phyloP scores from a whole-genome alignment of 2,888 invertebrate species.

The Nomada fabriciana region DNA sequence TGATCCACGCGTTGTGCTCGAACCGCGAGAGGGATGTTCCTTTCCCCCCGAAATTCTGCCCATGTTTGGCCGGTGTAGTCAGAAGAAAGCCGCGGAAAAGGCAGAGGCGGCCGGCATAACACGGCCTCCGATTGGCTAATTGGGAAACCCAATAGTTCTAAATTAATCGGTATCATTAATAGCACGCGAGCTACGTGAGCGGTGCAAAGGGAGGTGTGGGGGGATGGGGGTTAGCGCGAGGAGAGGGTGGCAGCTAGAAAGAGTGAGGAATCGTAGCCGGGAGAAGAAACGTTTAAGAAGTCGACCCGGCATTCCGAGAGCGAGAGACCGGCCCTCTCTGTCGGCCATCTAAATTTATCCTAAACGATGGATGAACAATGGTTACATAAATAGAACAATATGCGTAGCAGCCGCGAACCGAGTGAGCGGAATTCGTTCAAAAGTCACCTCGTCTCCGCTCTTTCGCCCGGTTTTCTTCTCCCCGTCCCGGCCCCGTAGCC shows the following conservation, averaged over 20 bases:
- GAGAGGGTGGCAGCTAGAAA: constrained; percentile 71
- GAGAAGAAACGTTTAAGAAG: constrained; percentile 82
- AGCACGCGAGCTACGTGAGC: constrained; percentile 71
- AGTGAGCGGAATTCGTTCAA: constrained; percentile 79
- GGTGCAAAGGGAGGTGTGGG: constrained; percentile 39
- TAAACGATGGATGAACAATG: constrained; percentile 84
- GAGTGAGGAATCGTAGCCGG: constrained; percentile 70
- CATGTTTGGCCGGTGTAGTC: constrained; percentile 64
- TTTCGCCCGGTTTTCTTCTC: constrained; percentile 52
- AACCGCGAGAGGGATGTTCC: constrained; percentile 18
- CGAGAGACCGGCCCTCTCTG: constrained; percentile 67
- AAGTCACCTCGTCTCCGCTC: constrained; percentile 77
- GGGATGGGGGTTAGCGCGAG: constrained; percentile 39
- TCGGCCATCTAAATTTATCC: constrained; percentile 82
- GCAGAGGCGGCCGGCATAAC: constrained; percentile 61
- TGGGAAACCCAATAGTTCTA: constrained; percentile 85
- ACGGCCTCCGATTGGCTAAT: constrained; percentile 82
- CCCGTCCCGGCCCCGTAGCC: constrained; percentile 18
- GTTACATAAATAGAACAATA: constrained; percentile 84
- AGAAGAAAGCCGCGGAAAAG: constrained; percentile 65
- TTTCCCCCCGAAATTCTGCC: constrained; percentile 60
- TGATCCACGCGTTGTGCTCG: background rate
- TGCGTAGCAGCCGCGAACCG: constrained; percentile 77
- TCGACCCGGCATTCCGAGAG: constrained; percentile 81
- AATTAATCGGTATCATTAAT: constrained; percentile 84